phyloP scores from a whole-genome alignment of 1,140 invertebrate species.

The Lucilia cuprina region DNA sequence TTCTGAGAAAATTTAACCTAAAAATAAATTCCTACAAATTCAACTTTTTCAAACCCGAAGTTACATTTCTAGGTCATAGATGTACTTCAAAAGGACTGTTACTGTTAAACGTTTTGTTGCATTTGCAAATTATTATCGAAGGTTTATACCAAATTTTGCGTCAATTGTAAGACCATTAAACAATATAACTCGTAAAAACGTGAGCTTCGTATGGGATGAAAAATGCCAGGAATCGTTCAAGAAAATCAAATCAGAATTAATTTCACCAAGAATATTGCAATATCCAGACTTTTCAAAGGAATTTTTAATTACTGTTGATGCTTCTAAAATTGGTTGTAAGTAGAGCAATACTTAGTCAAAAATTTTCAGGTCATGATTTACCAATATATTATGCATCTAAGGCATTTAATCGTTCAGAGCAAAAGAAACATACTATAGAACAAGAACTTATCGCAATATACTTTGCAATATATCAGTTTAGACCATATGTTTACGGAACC shows the following conservation, averaged over 20 bases:
- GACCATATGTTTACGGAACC: neutral
- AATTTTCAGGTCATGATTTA: neutral
- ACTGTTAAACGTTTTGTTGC: slow-evolving; percentile 40
- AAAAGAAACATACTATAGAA: neutral
- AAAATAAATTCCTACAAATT: slow-evolving; percentile 51
- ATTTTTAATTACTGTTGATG: neutral
- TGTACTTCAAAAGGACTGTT: slow-evolving; percentile 2
- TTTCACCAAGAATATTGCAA: neutral
- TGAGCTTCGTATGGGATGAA: neutral
- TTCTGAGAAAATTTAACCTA: slow-evolving; percentile 28
- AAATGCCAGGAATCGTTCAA: neutral
- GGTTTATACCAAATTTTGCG: slow-evolving; percentile 6
- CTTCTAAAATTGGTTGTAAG: neutral
- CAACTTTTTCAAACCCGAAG: slow-evolving; percentile 42
- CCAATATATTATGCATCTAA: neutral
- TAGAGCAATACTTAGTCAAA: neutral
- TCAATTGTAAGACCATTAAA: neutral
- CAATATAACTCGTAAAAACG: neutral
- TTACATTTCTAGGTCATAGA: slow-evolving; percentile 44
- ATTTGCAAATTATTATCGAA: slow-evolving; percentile 3
- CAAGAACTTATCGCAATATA: neutral
- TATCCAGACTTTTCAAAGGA: neutral
- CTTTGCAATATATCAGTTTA: neutral
- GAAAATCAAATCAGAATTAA: neutral
- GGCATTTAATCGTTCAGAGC: neutral